Conservation (phyloP, 1,140 invertebrate species). For the Nasonia vitripennis region DNA sequence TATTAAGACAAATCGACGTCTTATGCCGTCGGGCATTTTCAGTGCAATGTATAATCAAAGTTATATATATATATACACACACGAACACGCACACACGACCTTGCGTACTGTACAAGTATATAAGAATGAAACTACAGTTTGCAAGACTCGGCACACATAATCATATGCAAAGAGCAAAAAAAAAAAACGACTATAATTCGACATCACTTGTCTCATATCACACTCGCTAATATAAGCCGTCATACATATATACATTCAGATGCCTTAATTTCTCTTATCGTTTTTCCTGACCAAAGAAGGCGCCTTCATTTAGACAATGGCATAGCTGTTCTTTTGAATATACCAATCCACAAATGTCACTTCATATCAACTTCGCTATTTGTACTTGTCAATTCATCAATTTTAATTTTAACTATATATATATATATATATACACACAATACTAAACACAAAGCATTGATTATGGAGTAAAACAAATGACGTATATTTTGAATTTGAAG, state of each 20-base stretch:
- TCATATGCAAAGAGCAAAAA: background rate
- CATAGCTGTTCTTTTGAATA: background rate
- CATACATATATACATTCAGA: background rate
- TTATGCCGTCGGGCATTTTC: slow-evolving; percentile 29
- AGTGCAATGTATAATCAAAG: slow-evolving; percentile 43
- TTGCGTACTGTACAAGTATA: slow-evolving; percentile 5
- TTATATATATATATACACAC: background rate
- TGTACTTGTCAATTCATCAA: background rate
- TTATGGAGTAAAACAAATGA: background rate
- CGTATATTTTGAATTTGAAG: slow-evolving; percentile 14
- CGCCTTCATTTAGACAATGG: background rate
- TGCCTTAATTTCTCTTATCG: slow-evolving; percentile 1
- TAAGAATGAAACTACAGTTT: background rate
- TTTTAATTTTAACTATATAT: background rate
- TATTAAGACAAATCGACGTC: slow-evolving; percentile 4
- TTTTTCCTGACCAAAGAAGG: background rate
- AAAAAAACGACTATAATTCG: background rate
- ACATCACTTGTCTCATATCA: background rate
- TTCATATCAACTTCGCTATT: background rate
- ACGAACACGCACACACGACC: background rate
- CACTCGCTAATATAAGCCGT: background rate
- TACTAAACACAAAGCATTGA: background rate
- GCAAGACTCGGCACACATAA: background rate
- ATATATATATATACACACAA: background rate
- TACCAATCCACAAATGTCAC: background rate